Base-by-base conservation (phyloP, 2,888 invertebrate species). In the Venusia cambrica region DNA sequence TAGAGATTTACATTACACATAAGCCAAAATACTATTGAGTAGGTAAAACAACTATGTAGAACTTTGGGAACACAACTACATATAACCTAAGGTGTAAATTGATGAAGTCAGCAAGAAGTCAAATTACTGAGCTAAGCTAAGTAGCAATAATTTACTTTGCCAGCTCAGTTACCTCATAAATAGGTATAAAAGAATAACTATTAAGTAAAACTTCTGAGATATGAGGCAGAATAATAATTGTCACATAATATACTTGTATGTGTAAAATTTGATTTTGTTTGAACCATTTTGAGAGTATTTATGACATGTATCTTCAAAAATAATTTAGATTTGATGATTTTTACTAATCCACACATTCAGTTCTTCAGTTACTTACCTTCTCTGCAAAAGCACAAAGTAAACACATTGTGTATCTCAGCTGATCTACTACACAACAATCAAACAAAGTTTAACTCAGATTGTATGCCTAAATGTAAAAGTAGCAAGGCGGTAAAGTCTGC, bases 341-440 rank as follows among this genome's bases (percentile, higher is more conserved):
- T 30, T 18, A 5, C 13, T 17, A 37, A 21, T 37, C 30, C 9
- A 16, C 24, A 10, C 16, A 25, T 26, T 20, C n/a, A 15, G 19
- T 13, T 26, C 8, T 19, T 16, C 16, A 17, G 10, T 26, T 7
- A 62, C 66, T 68, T 60, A 66, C 69, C 69, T 21, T 34, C 28
- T 39, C 57, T 59, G 57, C 39, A 60, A 61, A 38, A 46, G 41
- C 43, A 58, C 57, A 61, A 32, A 62, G 57, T 21, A 37, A 35
- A 54, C 54, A 65, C 54, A 13, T 5, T 35, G 49, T 43, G 50
- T 43, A 48, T 47, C 38, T 55, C 54, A 67, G 73, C 72, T 75
- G 75, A 65, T 74, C 75, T 62, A 55, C 73, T 71, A 74, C 72
- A 37, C 53, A 39, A 45, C 37, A 35, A 38, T 28, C n/a, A n/a